Base-by-base conservation (phyloP, 2,888 invertebrate genomes). In the Helicoverpa assulta region DNA sequence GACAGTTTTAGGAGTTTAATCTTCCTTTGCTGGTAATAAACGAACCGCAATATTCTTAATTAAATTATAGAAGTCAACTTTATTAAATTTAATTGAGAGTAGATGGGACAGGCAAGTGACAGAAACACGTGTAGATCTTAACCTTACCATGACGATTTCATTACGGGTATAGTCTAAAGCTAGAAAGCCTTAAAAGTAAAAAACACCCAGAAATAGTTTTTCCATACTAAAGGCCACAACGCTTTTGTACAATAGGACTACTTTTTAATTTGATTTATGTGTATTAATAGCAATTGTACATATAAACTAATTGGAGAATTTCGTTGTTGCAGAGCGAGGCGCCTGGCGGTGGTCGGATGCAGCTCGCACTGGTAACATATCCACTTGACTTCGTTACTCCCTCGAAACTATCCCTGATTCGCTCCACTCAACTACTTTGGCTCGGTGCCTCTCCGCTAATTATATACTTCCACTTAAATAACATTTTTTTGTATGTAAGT, bases 401-500 rank as follows among this genome's bases (percentile, higher is more conserved):
- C 64, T 79, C 83, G 76, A 81, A 84, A 78, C 83, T 86, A 81
- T 83, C 80, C 85, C 81, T 79, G 67, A 81, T 84, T 82, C 85
- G 70, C 79, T 79, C 69, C 80, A 83, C 82, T 80, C 72, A 80
- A 82, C 81, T 79, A 84, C 82, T 86, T 89, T 90, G 89, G 89
- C 88, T 86, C 85, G 58, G 82, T 89, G 90, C 90, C 89, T 82
- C 79, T 73, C 80, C 73, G 80, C 86, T 90, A 89, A 90, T 90
- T 90, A 89, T 90, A 89, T 83, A 77, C 77, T 73, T 59, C 63
- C 50, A 80, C 76, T 81, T 73, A 76, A 76, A 81, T 74, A 80
- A 70, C 76, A 80, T 55, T 76, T 78, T 55, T 51, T 18, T 37
- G 26, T 70, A 72, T 78, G 75, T 76, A 78, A 81, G 76, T 70